phyloP scores from a whole-genome alignment of 2,888 invertebrate species.

The Nysson spinosus region DNA sequence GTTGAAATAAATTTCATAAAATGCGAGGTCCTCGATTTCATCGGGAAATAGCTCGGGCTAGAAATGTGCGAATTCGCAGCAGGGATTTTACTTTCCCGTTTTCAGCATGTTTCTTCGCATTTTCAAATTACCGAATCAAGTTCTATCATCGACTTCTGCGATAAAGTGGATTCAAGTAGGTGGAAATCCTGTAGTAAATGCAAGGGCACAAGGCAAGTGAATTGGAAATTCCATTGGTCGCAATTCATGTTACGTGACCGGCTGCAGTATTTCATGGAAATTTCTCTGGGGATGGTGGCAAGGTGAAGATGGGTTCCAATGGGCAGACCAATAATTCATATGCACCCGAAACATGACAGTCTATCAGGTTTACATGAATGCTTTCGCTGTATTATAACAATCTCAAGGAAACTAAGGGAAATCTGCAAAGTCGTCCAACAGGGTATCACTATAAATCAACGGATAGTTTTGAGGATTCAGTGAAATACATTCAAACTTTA shows the following conservation, averaged over 20 bases:
- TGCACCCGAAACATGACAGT: slow-evolving; percentile 30
- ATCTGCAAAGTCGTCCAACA: no score
- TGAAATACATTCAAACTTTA: no score
- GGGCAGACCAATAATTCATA: slow-evolving; percentile 34
- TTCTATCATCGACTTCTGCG: slow-evolving; percentile 5
- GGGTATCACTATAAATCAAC: no score
- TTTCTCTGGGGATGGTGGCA: slow-evolving; percentile 45
- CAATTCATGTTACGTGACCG: slow-evolving; percentile 58
- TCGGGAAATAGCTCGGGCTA: no score
- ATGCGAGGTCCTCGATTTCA: no score
- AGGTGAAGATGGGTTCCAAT: slow-evolving; percentile 29
- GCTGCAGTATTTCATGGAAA: slow-evolving; percentile 55
- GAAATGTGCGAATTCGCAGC: no score
- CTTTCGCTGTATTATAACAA: background rate
- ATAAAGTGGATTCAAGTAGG: slow-evolving; percentile 47
- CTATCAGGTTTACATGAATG: slow-evolving; percentile 13
- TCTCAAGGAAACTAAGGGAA: no score
- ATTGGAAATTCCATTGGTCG: slow-evolving; percentile 52
- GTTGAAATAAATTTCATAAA: no score
- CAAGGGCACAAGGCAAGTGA: slow-evolving; percentile 41
- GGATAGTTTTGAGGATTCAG: no score
- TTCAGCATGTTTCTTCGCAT: background rate
- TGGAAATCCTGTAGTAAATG: slow-evolving; percentile 54
- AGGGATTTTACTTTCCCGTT: no score
- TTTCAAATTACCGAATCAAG: slow-evolving; percentile 39